Percentiles rank a stretch among this genome's conserved stretches.
These are phyloP conservation scores for Acrobasis consociella DNA, from an alignment of 2,888 invertebrate genomes.

Conservation along the genomic window DNA sequence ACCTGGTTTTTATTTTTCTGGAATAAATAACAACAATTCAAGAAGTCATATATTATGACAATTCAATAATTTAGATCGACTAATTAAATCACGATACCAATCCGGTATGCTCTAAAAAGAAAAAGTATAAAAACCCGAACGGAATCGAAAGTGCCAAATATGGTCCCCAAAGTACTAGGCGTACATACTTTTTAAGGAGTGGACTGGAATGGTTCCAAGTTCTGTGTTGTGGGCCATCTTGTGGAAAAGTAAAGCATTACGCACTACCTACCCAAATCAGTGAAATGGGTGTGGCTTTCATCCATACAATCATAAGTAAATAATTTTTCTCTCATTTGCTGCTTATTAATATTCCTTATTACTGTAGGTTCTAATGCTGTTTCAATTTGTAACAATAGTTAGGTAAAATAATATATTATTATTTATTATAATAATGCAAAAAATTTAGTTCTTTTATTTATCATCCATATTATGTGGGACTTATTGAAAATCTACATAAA, in stretches of 20 bases:
- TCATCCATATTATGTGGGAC: background rate
- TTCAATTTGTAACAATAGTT: background rate
- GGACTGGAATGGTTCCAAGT: slow-evolving; percentile 28
- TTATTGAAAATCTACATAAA: background rate
- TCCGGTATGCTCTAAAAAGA: background rate
- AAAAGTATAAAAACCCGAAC: background rate
- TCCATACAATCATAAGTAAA: slow-evolving; percentile 11
- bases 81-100: no score
- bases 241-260: slow-evolving; percentile 36
- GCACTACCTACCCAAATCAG: slow-evolving; percentile 21
- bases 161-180: slow-evolving; percentile 70
- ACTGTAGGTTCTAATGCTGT: background rate
- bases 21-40: background rate
- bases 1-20: no score
- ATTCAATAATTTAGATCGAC: no score
- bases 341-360: background rate
- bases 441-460: background rate
- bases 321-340: background rate
- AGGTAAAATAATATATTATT: no score
- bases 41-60: background rate
- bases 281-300: slow-evolving; percentile 30
- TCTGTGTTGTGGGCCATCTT: slow-evolving; percentile 46
- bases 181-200: slow-evolving; percentile 48
- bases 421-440: background rate
- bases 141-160: slow-evolving; percentile 70